phyloP scores from a whole-genome alignment of 2,113 vertebrate genomes.

The Rattus rattus region DNA sequence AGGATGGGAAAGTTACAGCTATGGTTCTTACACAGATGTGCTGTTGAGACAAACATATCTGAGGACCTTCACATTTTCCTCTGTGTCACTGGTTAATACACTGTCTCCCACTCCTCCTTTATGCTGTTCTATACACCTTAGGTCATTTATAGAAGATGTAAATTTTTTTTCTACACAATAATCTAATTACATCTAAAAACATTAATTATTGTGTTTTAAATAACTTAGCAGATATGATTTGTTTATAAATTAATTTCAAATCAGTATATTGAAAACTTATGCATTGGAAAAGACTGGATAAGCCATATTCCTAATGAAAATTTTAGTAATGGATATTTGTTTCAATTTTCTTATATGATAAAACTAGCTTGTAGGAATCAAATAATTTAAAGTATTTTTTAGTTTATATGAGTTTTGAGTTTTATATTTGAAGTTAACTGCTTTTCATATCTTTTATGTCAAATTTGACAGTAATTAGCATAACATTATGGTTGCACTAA shows the following conservation, averaged over 20 bases:
- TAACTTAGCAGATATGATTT: neutral
- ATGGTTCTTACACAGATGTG: neutral
- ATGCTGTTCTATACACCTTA: neutral
- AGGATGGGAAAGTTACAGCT: neutral
- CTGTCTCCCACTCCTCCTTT: neutral
- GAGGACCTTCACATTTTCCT: neutral
- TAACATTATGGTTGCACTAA: neutral
- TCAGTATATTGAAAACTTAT: neutral
- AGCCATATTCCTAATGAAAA: neutral
- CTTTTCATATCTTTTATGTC: neutral
- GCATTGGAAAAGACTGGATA: neutral
- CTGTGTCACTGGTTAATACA: neutral
- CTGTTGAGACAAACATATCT: neutral
- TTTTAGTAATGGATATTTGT: neutral
- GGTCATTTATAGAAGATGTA: neutral
- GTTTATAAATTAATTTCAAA: slow-evolving; percentile 41
- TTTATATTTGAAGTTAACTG: slow-evolving; percentile 32
- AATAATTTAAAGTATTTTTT: neutral
- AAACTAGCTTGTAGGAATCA: neutral
- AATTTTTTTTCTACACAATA: neutral
- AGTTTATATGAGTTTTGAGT: slow-evolving; percentile 37
- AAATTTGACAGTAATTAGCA: slow-evolving; percentile 28
- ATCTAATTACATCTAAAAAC: slow-evolving; percentile 12
- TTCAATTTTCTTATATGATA: slow-evolving; percentile 22
- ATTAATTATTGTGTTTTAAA: neutral